These are phyloP conservation scores for Tympanuchus pallidicinctus DNA, from an alignment of 2,113 vertebrate genomes.

Conservation along the genomic window DNA sequence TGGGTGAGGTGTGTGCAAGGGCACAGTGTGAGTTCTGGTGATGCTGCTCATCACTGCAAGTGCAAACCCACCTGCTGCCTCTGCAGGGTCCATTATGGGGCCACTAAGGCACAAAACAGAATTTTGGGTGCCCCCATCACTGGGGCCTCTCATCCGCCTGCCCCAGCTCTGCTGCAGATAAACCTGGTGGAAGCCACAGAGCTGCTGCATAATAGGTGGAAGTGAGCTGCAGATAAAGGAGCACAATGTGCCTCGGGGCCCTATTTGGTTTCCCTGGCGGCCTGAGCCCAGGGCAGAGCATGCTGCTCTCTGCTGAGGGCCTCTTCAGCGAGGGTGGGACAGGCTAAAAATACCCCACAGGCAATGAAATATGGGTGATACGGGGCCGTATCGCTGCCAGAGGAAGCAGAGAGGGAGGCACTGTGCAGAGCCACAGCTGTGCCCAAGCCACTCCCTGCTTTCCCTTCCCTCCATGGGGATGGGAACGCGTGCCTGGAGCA, in stretches of 20 bases:
- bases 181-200: background rate
- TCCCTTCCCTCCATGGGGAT: background rate
- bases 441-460: background rate
- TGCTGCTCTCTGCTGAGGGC: background rate
- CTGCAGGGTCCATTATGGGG: background rate
- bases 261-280: slow-evolving; percentile 40
- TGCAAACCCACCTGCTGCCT: background rate
- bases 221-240: slow-evolving; percentile 65
- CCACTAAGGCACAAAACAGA: background rate
- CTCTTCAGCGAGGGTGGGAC: slow-evolving; percentile 42
- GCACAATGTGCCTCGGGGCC: slow-evolving; percentile 16
- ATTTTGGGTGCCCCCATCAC: background rate
- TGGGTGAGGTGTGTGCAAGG: accelerated
- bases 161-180: background rate
- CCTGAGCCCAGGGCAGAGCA: slow-evolving; percentile 16
- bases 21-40: background rate
- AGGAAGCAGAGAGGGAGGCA: slow-evolving; percentile 55
- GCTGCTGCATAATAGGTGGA: slow-evolving; percentile 74
- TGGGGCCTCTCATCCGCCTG: background rate
- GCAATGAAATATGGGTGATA: slow-evolving; percentile 61
- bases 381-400: background rate
- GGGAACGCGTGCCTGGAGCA: background rate
- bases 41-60: background rate
- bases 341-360: slow-evolving; percentile 69
- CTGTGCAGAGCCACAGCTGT: background rate